phyloP scores from a whole-genome alignment of 2,888 invertebrate species.

The Eustalomyia histrio region DNA sequence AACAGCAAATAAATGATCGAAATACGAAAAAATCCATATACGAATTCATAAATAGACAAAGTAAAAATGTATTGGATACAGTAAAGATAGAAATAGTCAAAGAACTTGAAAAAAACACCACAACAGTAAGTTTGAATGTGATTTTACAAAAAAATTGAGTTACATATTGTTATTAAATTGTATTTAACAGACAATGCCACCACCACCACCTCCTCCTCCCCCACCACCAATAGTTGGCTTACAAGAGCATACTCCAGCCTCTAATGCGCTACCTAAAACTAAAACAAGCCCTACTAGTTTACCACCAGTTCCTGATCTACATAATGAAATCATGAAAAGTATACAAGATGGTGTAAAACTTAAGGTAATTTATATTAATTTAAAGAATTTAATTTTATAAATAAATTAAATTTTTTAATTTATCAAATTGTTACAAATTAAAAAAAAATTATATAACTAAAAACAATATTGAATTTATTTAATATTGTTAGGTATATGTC shows the following conservation, averaged over 20 bases:
- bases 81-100: slow-evolving; percentile 83
- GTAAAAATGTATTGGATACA: slow-evolving; percentile 90
- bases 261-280: slow-evolving; percentile 69
- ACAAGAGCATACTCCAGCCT: slow-evolving; percentile 72
- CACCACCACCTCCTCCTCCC: slow-evolving; percentile 78
- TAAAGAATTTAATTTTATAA: no score
- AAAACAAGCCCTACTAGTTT: slow-evolving; percentile 69
- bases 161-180: no score
- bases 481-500: no score
- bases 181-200: slow-evolving; percentile 70
- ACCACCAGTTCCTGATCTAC: slow-evolving; percentile 81
- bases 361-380: slow-evolving; percentile 81
- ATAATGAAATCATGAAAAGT: slow-evolving; percentile 90
- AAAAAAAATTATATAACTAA: no score
- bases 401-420: no score
- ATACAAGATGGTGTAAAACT: slow-evolving; percentile 89
- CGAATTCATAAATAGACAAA: slow-evolving; percentile 88
- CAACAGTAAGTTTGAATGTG: slow-evolving; percentile 70
- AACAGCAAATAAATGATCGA: slow-evolving; percentile 88
- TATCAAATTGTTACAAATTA: no score
- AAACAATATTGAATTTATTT: no score
- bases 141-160: neutral
- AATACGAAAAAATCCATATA: slow-evolving; percentile 95
- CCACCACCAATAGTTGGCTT: slow-evolving; percentile 79
- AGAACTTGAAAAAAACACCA: slow-evolving; percentile 69